Evolutionary conservation across 2,113 vertebrate genomes (phyloP).

Genomic region (Hypanus sabinus): DNA sequence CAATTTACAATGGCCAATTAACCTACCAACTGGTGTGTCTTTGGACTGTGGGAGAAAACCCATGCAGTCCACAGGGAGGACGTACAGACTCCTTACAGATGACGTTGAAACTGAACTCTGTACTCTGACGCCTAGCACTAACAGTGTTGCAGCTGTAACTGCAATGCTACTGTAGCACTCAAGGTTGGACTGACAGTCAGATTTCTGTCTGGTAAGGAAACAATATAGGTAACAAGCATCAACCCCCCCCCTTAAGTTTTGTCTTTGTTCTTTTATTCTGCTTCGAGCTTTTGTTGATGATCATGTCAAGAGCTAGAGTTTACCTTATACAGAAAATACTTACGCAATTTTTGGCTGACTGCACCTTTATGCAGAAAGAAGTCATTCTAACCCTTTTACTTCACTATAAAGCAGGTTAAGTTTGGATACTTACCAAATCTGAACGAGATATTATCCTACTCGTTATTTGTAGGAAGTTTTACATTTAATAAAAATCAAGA

Average conservation of each 20-base stretch:
- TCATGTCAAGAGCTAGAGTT: not conserved
- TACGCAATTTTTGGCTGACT: not conserved
- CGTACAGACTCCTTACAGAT: too few species aligned
- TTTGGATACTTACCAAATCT: conserved; percentile 1
- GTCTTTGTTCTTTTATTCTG: not conserved
- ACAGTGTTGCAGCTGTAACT: too few species aligned
- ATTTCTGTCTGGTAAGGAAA: not conserved
- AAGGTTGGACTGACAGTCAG: not conserved
- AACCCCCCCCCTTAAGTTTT: not conserved
- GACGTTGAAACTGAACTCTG: too few species aligned
- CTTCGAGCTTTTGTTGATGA: not conserved
- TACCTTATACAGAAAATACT: not conserved
- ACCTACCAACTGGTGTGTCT: too few species aligned
- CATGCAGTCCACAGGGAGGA: too few species aligned
- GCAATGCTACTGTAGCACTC: too few species aligned
- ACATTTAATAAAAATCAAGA: not conserved
- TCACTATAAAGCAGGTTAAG: not conserved
- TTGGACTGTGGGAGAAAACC: too few species aligned
- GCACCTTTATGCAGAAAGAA: not conserved
- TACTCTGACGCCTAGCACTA: too few species aligned
- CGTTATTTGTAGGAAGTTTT: conserved; percentile 22
- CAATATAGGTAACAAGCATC: not conserved
- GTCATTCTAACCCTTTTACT: not conserved
- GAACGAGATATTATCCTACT: conserved; percentile 17
- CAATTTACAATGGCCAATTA: too few species aligned